Conservation (phyloP, 2,113 vertebrate species). For the Neodon shergylaensis region DNA sequence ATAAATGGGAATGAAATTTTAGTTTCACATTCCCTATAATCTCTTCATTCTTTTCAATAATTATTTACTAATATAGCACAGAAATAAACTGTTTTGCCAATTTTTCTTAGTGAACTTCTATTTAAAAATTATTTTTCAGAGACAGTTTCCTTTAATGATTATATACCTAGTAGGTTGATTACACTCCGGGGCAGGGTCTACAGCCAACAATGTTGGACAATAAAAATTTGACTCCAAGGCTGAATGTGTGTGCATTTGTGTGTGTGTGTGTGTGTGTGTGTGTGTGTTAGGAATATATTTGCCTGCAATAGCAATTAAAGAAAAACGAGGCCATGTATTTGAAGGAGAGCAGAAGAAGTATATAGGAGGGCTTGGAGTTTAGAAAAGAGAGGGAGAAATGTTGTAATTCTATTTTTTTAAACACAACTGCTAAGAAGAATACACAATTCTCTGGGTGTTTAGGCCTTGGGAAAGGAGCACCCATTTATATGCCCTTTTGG, state of each 20-base stretch:
- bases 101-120: constrained; percentile 56
- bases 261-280: too few relatives aligned
- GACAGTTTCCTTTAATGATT: background rate
- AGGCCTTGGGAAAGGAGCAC: background rate
- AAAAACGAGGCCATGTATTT: background rate
- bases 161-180: background rate
- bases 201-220: background rate
- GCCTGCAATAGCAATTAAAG: background rate
- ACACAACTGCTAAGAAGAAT: background rate
- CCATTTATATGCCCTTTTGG: background rate
- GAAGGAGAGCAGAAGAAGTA: background rate
- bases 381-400: background rate
- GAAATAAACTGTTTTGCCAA: constrained; percentile 19
- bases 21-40: constrained; percentile 32
- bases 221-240: background rate
- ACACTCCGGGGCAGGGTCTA: background rate
- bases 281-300: background rate
- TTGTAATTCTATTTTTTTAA: background rate
- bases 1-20: constrained; percentile 41
- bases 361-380: background rate
- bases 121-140: constrained; percentile 49
- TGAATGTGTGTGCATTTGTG: too few relatives aligned
- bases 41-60: constrained; percentile 2
- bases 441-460: background rate
- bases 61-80: background rate